Conservation (phyloP, 2,888 invertebrate species). For the Volucella zonaria region DNA sequence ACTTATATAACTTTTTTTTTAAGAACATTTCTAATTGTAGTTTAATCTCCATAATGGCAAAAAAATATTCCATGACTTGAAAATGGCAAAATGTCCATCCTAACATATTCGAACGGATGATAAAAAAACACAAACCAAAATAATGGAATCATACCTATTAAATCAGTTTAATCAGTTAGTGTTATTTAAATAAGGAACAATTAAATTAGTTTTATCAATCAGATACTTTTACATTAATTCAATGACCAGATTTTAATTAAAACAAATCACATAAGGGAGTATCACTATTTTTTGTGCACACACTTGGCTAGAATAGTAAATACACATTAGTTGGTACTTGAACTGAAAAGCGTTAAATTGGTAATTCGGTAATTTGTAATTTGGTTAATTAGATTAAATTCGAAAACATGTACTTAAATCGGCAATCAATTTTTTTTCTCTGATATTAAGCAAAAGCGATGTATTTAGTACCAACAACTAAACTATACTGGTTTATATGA, state of each 20-base stretch:
- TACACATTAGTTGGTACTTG: conserved; percentile 20
- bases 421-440: background rate
- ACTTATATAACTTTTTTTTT: too few species aligned
- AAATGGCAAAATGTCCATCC: too few species aligned
- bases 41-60: too few species aligned
- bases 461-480: too few species aligned
- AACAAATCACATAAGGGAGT: conserved; percentile 45
- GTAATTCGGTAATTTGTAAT: conserved; percentile 45
- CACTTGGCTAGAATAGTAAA: conserved; percentile 1
- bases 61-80: too few species aligned
- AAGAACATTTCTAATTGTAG: too few species aligned
- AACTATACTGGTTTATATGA: too few species aligned
- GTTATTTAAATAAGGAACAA: conserved; percentile 55
- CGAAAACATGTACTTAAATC: background rate
- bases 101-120: conserved; percentile 8
- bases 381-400: conserved; percentile 51
- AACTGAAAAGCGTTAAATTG: conserved; percentile 50
- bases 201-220: conserved; percentile 62
- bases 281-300: conserved; percentile 22
- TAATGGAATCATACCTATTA: conserved; percentile 17
- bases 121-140: conserved; percentile 10
- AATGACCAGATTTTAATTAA: conserved; percentile 55
- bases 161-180: conserved; percentile 49
- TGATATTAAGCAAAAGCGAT: background rate
- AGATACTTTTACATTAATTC: conserved; percentile 39